Base-by-base conservation (phyloP, 2,797 vertebrate genomes). In the Amphiprion clarkii region DNA sequence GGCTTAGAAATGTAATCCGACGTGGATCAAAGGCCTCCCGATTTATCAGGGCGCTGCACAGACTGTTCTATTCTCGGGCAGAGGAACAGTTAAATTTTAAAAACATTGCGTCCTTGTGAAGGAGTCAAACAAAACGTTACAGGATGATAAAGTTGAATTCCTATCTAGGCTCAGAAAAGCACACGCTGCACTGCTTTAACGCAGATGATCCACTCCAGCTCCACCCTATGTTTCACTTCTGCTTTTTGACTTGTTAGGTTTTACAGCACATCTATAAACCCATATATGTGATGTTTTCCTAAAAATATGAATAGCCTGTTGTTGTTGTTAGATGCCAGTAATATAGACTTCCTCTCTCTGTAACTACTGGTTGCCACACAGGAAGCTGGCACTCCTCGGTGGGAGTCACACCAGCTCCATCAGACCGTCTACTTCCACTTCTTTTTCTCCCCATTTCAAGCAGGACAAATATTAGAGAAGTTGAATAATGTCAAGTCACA, bases 111-210 rank as follows among this genome's bases (percentile, higher is more conserved):
- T 76, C 81, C 71, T 82, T 65, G 69, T 60, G 71, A 54, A 68
- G 63, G 68, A 83, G 68, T 66, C 72, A 62, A 73, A 74, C 49
- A 54, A 71, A 44, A 44, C 60, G 54, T 69, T 52, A 49, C 71
- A 39, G 74, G 40, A 75, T 61, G 82, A 87, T 87, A 70, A 87
- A 83, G 58, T 54, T 14, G 17, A 82, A 81, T 83, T 87, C 61
- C 64, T 74, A 29, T 77, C 67, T 68, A 29, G 61, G 52, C 82
- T 67, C 40, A 54, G 25, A 59, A 74, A 80, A 85, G 78, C 58
- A 58, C 46, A 71, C 49, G 25, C 21, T 19, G 4, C 16, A 3
- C 29, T 21, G 12, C 25, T 77, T 63, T n/a, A 17, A 23, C 19
- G 72, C 11, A 14, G 31, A 33, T 36, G 29, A 63, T 69, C 65